Conservation (phyloP, 2,888 invertebrate species). For the Cenopis cana region DNA sequence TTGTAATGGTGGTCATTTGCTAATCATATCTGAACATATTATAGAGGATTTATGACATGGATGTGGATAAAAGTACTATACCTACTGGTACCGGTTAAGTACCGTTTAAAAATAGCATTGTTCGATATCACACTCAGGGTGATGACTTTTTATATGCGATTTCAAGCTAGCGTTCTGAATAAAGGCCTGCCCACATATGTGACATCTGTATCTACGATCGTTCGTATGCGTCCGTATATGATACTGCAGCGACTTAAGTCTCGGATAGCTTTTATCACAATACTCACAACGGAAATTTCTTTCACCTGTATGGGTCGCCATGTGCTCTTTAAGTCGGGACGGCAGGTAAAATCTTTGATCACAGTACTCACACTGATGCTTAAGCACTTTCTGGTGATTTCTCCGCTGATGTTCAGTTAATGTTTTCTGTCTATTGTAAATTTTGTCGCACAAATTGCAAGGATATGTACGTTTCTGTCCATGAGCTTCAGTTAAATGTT, state of each 20-base stretch:
- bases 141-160: constrained; percentile 85
- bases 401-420: constrained; percentile 75
- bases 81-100: too few species aligned
- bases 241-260: constrained; percentile 84
- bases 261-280: constrained; percentile 86
- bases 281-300: constrained; percentile 84
- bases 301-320: constrained; percentile 83
- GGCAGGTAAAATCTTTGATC: constrained; percentile 81
- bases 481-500: constrained; percentile 75
- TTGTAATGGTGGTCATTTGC: too few species aligned
- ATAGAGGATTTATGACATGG: too few species aligned
- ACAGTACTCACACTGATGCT: constrained; percentile 84
- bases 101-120: constrained; percentile 68
- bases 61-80: too few species aligned
- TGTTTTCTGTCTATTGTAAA: constrained; percentile 77
- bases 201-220: constrained; percentile 83
- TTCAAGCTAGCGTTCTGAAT: constrained; percentile 86
- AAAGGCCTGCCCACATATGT: constrained; percentile 84
- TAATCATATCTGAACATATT: too few species aligned
- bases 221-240: constrained; percentile 86
- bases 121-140: constrained; percentile 78
- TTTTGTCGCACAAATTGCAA: constrained; percentile 77
- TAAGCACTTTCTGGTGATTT: constrained; percentile 77
- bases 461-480: constrained; percentile 77
- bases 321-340: constrained; percentile 77